Evolutionary conservation across 2,113 vertebrate genomes (phyloP), one percentile per base, ranked within the genome.

Genomic region (Egretta garzetta): DNA sequence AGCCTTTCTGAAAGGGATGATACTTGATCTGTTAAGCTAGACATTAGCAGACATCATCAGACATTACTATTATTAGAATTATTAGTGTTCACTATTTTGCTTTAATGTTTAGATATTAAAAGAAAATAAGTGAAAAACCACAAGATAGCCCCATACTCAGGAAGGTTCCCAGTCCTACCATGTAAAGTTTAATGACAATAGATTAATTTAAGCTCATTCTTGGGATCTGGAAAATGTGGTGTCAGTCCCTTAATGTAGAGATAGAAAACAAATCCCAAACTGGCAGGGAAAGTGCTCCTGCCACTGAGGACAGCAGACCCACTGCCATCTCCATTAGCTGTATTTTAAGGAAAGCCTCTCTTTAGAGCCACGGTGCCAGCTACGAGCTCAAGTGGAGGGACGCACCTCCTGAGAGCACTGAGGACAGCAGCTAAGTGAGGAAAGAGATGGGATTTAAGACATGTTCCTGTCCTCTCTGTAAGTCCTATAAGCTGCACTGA

Each of bases 341-440:
- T 5, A 27, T 1, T 14, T 53, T 62, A 66, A 70, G 35, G 13
- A 84, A 91, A 77, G 16, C 19, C 59, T 20, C 56, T 79, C 66
- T 67, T 21, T 11, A 30, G 3, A 39, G 37, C 16, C 70, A 43
- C 3, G 0, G 24, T 24, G 62, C 8, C 39, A 73, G 77, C 68
- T 32, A 23, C 2, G 13, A 66, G 47, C 72, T 59, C 53, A 49
- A 10, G 27, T 4, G 9, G 28, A 56, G 49, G 47, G n/a, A 75
- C 2, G 2, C 27, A 47, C 12, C 72, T 56, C 26, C 67, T 4
- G 6, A 35, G 1, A n/a, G 33, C 0, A 0, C 60, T 56, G 59
- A 64, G 62, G 17, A 41, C 3, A 27, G 30, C 15, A 52, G 80
- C n/a, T 12, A 20, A 41, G 12, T 9, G 67, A 85, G 73, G 45